Evolutionary conservation across 2,113 vertebrate genomes (phyloP).

Genomic region (Aleadryas rufinucha): DNA sequence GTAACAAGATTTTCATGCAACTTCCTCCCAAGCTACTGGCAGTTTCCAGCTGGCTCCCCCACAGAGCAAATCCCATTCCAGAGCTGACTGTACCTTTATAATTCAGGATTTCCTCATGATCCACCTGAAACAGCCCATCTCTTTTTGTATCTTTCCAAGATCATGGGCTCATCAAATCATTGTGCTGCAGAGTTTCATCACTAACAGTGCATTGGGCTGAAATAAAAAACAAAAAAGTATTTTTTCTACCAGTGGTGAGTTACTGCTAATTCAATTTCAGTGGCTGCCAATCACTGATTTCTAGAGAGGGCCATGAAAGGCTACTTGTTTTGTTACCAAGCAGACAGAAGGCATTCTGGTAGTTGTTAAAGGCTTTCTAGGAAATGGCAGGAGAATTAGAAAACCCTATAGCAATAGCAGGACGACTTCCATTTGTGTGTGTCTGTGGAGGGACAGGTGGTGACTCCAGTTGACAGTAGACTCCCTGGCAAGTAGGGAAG

Average conservation of each 20-base stretch:
- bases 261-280: slow-evolving; percentile 47
- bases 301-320: slow-evolving; percentile 16
- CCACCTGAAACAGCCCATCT: background rate
- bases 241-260: background rate
- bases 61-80: background rate
- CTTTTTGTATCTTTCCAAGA: background rate
- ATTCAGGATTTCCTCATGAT: background rate
- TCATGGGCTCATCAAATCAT: background rate
- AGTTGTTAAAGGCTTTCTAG: slow-evolving; percentile 29
- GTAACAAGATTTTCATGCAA: slow-evolving; percentile 24
- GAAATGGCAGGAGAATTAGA: slow-evolving; percentile 21
- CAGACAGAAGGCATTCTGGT: slow-evolving; percentile 6
- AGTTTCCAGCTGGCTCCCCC: background rate
- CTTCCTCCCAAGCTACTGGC: background rate
- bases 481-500: background rate
- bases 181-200: background rate
- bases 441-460: background rate
- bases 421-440: background rate
- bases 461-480: background rate
- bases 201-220: background rate
- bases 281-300: slow-evolving; percentile 40
- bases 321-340: slow-evolving; percentile 13
- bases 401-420: background rate
- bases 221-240: background rate
- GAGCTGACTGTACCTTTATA: background rate